Conservation (phyloP, 2,888 invertebrate species). For the Drosophila fulvimacula region DNA sequence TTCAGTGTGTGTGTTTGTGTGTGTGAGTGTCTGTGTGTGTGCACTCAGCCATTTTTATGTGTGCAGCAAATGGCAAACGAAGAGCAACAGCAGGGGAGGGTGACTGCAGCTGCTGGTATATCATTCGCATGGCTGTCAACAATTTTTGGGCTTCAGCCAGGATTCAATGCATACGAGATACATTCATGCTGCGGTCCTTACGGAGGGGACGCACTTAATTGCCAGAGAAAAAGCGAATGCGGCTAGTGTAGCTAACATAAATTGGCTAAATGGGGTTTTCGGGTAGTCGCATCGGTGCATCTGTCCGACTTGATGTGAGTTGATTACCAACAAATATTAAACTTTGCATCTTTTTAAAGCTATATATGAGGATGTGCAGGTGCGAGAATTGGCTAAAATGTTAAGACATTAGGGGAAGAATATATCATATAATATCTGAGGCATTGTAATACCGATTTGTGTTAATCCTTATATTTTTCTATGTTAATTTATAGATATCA, state of each 20-base stretch:
- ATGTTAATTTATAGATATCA: too few relatives aligned
- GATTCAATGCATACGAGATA: constrained; percentile 37
- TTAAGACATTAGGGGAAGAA: neutral
- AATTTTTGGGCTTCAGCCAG: constrained; percentile 42
- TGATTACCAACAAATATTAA: constrained; percentile 2
- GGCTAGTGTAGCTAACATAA: neutral
- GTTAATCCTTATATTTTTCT: too few relatives aligned
- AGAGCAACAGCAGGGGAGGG: neutral
- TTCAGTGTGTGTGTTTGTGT: constrained; percentile 10
- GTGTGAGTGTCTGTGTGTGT: constrained; percentile 41
- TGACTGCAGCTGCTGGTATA: constrained; percentile 29
- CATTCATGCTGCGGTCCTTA: constrained; percentile 18
- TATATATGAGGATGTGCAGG: neutral
- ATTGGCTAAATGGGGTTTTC: constrained; percentile 1
- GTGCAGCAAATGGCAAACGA: constrained; percentile 6
- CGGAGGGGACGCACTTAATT: constrained; percentile 31
- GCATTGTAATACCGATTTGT: too few relatives aligned
- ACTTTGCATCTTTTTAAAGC: neutral
- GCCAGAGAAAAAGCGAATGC: constrained; percentile 25
- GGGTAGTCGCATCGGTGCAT: neutral
- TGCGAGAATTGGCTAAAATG: too few relatives aligned
- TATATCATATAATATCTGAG: neutral
- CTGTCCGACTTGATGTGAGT: neutral
- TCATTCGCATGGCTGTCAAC: constrained; percentile 40
- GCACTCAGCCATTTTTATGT: constrained; percentile 63